Evolutionary conservation across 2,113 vertebrate genomes (phyloP), one percentile per base, ranked within the genome.

Genomic region (Dendropsophus ebraccatus): DNA sequence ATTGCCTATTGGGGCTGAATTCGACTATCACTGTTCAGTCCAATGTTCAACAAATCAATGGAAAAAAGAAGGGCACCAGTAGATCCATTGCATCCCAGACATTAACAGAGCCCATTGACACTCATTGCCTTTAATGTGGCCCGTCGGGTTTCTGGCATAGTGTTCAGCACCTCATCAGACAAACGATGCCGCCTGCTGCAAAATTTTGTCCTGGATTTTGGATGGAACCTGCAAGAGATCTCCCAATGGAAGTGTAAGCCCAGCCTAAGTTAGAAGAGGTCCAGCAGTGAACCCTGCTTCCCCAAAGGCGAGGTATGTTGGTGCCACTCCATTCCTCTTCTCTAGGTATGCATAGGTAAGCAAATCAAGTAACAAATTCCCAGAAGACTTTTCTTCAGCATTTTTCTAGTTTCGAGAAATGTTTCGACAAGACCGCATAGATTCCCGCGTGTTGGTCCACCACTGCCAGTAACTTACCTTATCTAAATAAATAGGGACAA

Each of bases 401-500:
- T 41, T 70, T 23, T 35, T 8, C 23, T 21, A 21, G 32, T 70
- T 41, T 41, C 9, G 19, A 41, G 67, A 9, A 12, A 70, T 35
- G 32, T 70, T 70, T 41, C 35, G 8, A 41, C 35, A 70, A 69
- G 65, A 69, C 65, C 32, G 32, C 67, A 23, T 16, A 23, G 35
- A 70, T 12, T 41, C 6, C 67, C 19, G 2, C 19, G 35, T 23
- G 35, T 70, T 23, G 35, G 67, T 23, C 32, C 28, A 30, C 67
- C 67, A 23, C 17, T 70, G 32, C 67, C 67, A 41, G 67, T 70
- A 70, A 70, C 67, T 41, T 70, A 70, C 67, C 35, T 70, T 70
- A 70, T 70, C 67, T 70, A 70, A 70, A 70, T 70, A 70, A 70
- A 70, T 41, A 70, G 3, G 32, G 9, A 70, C 35, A 70, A 69